Evolutionary conservation across 2,888 invertebrate species (phyloP), one percentile per base, ranked within the genome.

Genomic region (Gymnoscelis rufifasciata): DNA sequence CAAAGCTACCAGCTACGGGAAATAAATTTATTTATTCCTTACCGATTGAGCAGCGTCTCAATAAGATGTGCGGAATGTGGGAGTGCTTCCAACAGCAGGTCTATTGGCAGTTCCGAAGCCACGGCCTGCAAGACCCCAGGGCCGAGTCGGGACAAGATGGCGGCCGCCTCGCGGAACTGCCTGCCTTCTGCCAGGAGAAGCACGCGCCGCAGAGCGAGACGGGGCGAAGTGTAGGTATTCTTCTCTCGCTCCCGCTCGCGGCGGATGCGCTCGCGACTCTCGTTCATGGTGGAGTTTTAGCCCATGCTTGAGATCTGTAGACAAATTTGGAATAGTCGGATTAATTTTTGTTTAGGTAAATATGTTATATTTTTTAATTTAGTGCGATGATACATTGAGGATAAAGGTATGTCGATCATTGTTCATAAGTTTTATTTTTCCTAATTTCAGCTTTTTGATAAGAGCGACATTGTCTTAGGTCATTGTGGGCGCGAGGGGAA

Each of bases 91-190:
- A 97, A 92, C 59, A 97, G 89, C 58, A 96, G 87, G 72, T 97
- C 97, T 40, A 97, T 90, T 0, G 97, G 97, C 54, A 97, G 87
- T 55, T 96, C 96, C 1, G 91, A 81, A 0, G 93, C 92, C 1
- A 93, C 92, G 1, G 92, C 91, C 54, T 93, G 93, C 59, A 97
- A 89, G 2, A 96, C 95, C 1, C 93, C 93, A 29, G 93, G 92
- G 3, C 95, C 95, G 11, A 97, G 87, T 31, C 95, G 90, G 33
- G 93, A 91, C 53, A 97, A 90, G 47, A 97, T 93, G 31, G 93
- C 92, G 0, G 97, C 96, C 4, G 97, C 97, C 71, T 97, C 97
- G n/a, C 95, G 88, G 74, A 94, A 97, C 81, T 96, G 96, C 19
- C 94, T 88, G 6, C 96, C 96, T 73, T 97, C 97, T 60, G 96